Evolutionary conservation across 1,140 invertebrate genomes (phyloP).

Genomic region (Drosophila pseudoobscura): DNA sequence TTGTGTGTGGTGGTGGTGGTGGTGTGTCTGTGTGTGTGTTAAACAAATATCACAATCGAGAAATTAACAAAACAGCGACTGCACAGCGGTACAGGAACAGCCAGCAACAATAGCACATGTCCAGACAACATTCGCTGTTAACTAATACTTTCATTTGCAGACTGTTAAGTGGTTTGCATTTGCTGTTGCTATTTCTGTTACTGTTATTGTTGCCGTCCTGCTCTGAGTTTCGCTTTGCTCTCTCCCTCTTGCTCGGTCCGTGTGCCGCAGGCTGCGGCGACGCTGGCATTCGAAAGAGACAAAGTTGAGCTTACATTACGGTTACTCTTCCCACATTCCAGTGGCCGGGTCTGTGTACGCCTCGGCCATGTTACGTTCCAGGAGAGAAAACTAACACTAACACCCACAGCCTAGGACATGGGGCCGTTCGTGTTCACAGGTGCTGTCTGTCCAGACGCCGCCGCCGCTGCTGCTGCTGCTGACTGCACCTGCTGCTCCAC

Average conservation of each 20-base stretch:
- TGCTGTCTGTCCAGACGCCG: constrained; percentile 28
- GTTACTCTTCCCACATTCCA: constrained; percentile 56
- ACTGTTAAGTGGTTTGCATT: neutral
- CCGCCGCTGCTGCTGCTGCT: constrained; percentile 41
- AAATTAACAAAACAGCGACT: constrained; percentile 80
- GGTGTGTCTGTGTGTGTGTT: constrained; percentile 48
- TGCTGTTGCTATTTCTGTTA: constrained; percentile 20
- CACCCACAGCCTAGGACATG: constrained; percentile 72
- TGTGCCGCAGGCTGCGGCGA: too few relatives aligned
- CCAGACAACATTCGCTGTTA: neutral
- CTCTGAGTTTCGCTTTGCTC: constrained; percentile 39
- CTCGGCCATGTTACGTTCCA: constrained; percentile 3
- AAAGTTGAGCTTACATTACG: constrained; percentile 58
- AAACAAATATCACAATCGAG: constrained; percentile 82
- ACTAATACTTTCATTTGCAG: too few relatives aligned
- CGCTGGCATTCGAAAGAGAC: constrained; percentile 36
- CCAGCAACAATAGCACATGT: constrained; percentile 35
- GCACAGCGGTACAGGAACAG: constrained; percentile 48
- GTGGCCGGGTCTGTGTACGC: constrained; percentile 12
- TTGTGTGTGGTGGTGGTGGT: constrained; percentile 29
- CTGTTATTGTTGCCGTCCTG: constrained; percentile 34
- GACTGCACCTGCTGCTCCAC: constrained; percentile 24
- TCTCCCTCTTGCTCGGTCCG: neutral
- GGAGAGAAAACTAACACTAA: constrained; percentile 35
- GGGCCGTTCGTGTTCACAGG: constrained; percentile 60